phyloP scores from a whole-genome alignment of 2,888 invertebrate genomes.

The Deroplatys truncata region DNA sequence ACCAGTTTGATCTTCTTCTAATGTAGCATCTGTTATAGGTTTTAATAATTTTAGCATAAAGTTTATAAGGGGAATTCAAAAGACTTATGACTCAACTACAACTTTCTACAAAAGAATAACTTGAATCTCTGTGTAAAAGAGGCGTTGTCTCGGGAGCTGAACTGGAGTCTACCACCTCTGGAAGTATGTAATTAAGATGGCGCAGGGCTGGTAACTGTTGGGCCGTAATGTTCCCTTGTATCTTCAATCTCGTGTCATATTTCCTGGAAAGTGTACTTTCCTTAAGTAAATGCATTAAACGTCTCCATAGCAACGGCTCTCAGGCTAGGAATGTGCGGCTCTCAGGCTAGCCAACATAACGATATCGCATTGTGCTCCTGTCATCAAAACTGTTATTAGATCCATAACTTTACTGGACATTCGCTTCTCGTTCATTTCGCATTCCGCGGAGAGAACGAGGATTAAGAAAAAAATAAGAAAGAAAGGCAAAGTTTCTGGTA shows the following conservation, averaged over 20 bases:
- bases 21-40: too few species aligned
- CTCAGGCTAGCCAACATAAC: not conserved
- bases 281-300: not conserved
- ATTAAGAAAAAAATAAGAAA: not conserved
- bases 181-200: not conserved
- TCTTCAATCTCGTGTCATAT: not conserved
- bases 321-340: not conserved
- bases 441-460: not conserved
- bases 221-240: not conserved
- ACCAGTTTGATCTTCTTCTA: too few species aligned
- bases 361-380: not conserved
- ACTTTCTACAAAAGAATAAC: too few species aligned
- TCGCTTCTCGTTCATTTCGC: not conserved
- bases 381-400: not conserved
- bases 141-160: not conserved
- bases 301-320: not conserved
- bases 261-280: not conserved
- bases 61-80: too few species aligned
- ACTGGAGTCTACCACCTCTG: not conserved
- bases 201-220: not conserved
- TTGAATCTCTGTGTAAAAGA: not conserved
- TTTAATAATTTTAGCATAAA: too few species aligned
- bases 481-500: not conserved
- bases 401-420: not conserved
- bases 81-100: too few species aligned